phyloP scores from a whole-genome alignment of 1,140 invertebrate species.

The Drosophila pachea region DNA sequence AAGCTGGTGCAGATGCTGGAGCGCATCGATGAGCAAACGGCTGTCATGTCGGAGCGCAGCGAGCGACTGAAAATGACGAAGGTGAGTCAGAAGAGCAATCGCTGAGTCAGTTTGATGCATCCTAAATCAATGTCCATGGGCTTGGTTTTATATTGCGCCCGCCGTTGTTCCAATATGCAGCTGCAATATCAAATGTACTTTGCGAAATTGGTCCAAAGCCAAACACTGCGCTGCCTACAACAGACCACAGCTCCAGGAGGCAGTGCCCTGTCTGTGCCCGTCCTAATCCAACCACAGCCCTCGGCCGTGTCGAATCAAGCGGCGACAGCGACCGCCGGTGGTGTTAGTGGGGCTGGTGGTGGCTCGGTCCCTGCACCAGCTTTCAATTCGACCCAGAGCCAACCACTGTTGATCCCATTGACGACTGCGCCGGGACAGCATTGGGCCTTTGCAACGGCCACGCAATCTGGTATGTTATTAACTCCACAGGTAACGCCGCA shows the following conservation, averaged over 20 bases:
- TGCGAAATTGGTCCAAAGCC: constrained; percentile 73
- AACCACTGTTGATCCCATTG: constrained; percentile 18
- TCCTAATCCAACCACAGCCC: constrained; percentile 53
- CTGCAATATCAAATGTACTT: constrained; percentile 78
- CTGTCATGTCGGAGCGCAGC: constrained; percentile 81
- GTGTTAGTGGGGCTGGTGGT: neutral
- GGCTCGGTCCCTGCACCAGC: neutral
- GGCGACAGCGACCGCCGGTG: neutral
- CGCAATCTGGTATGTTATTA: constrained; percentile 63
- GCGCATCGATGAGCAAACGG: constrained; percentile 81
- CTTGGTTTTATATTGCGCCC: neutral
- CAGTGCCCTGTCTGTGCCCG: constrained; percentile 35
- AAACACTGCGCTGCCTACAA: constrained; percentile 69
- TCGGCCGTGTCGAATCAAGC: constrained; percentile 35
- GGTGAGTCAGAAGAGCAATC: constrained; percentile 60
- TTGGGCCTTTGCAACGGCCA: constrained; percentile 66
- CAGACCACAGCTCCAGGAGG: constrained; percentile 41
- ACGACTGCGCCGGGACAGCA: constrained; percentile 43
- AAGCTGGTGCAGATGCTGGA: constrained; percentile 81
- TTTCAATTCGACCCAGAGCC: constrained; percentile 16
- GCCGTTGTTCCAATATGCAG: constrained; percentile 25
- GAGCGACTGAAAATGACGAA: constrained; percentile 81
- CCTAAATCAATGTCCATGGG: constrained; percentile 21
- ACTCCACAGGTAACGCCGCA: constrained; percentile 54
- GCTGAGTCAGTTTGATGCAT: constrained; percentile 28